Percentiles rank a stretch among this genome's conserved stretches.
These are phyloP conservation scores for Magallana angulata DNA, from an alignment of 1,140 invertebrate species.

Conservation along the genomic window DNA sequence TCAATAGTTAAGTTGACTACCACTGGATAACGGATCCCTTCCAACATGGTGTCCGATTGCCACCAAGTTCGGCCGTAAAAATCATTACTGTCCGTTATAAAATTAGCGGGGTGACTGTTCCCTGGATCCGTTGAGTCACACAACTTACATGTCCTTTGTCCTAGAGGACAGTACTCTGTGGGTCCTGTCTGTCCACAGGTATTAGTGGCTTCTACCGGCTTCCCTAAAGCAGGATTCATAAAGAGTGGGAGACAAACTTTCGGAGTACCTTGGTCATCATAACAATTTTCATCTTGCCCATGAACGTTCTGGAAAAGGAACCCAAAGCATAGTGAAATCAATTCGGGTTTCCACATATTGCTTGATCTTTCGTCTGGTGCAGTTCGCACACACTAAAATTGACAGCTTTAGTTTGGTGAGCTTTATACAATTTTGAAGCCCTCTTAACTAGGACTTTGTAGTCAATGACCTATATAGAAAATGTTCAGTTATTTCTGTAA, in stretches of 20 bases:
- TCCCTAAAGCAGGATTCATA: slow-evolving; percentile 93
- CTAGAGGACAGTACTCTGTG: slow-evolving; percentile 91
- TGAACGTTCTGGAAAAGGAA: slow-evolving; percentile 56
- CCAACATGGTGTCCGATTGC: slow-evolving; percentile 98
- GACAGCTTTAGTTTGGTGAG: too few species aligned
- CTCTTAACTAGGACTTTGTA: too few species aligned
- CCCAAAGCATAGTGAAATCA: slow-evolving; percentile 41
- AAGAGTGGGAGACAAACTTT: slow-evolving; percentile 97
- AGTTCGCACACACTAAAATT: too few species aligned
- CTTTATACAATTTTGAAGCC: too few species aligned
- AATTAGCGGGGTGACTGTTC: slow-evolving; percentile 86
- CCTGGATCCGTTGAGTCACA: slow-evolving; percentile 81
- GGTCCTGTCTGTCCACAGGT: slow-evolving; percentile 88
- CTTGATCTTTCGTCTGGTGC: too few species aligned
- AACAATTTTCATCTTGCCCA: slow-evolving; percentile 24
- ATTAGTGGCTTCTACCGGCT: slow-evolving; percentile 93
- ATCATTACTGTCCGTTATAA: slow-evolving; percentile 93
- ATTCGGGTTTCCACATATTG: neutral
- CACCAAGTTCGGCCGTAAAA: slow-evolving; percentile 97
- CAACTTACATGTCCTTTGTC: slow-evolving; percentile 83
- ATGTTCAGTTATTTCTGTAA: too few species aligned
- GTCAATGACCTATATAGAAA: too few species aligned
- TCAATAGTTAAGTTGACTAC: slow-evolving; percentile 95
- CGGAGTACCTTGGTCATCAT: slow-evolving; percentile 65
- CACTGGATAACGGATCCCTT: slow-evolving; percentile 93